Evolutionary conservation across 2,888 invertebrate species (phyloP), one percentile per base, ranked within the genome.

Genomic region (Sicus ferrugineus): DNA sequence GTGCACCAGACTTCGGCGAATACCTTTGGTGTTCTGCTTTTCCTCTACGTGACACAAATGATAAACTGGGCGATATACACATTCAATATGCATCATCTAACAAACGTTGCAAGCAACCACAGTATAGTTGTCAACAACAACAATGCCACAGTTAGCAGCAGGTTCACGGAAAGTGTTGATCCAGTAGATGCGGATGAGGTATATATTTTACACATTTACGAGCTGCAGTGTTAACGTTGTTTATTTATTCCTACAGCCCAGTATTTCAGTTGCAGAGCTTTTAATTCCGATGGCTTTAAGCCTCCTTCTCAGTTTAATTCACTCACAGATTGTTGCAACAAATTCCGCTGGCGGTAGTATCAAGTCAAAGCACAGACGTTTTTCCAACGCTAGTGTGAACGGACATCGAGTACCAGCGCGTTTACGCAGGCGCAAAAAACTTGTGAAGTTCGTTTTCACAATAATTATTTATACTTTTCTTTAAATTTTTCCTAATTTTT

Each of bases 1-100:
- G 90, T 91, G 46, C 90, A 92, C 78, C 96, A 97, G 86, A 96
- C 96, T 6, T 94, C 95, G 7, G 86, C 88, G 5, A 88, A 89
- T 72, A 90, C 94, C 75, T 94, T 93, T 80, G 86, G 88, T 70
- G 88, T 95, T 75, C 88, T 96, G 68, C 86, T 94, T 30, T 85
- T 89, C n/a, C 85, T 97, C 31, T 97, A 97, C 87, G 78, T 90
- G 63, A 87, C 93, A 75, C 95, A 96, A 86, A 78, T 87, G 77
- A 76, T 85, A 46, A 86, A 83, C 73, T 84, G 85, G 83, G 84
- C 83, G 46, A 76, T 86, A 23, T 86, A 86, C 75, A 83, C 83
- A 42, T 81, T 82, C 72, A 83, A 86, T 75, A 76, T 80, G 67
- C 81, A 81, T 76, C 79, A 77, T 64, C 68, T 77, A 61, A n/a